Base-by-base conservation (phyloP, 2,888 invertebrate genomes). In the Therioaphis trifolii region DNA sequence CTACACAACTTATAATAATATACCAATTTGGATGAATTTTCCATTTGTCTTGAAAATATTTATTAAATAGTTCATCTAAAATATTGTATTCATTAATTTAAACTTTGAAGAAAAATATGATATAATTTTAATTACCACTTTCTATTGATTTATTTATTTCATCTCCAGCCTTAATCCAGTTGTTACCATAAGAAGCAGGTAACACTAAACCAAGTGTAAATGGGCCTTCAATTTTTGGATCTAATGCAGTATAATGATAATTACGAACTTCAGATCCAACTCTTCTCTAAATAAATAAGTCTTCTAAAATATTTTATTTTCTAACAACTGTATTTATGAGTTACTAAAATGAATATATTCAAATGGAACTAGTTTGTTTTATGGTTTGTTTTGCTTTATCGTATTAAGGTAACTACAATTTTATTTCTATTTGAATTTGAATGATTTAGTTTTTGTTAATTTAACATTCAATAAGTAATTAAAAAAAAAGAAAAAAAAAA, bases 11-110 rank as follows among this genome's bases (percentile, higher is more conserved):
- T 55, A n/a, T n/a, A 66, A 69, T 86, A 43, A 43, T 88, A 88
- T 88, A 94, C 96, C 96, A 96, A 87, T 94, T 93, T 0, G 95
- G 95, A 89, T 96, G 96, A 46, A 95, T 91, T 87, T 93, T 92
- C 92, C 94, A 95, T 87, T 91, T 91, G 15, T 93, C 94, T 84
- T 90, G 89, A 87, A 95, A 95, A 88, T 92, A 95, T 69, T 92
- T 92, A 0, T 93, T 92, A 61, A 95, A 85, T 29, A 86, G 86
- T 24, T 86, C 85, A 66, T 86, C 87, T 87, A 84, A 79, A 86
- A 86, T 29, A 86, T 40, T 14, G 24, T 14, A 61, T 27, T 61
- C 7, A 87, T 93, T 7, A 55, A 49, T 18, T 49, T 3, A 49
- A 49, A n/a, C 49, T 55, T 21, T n/a, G n/a, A n/a, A n/a, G n/a